Evolutionary conservation across 2,888 invertebrate species (phyloP), one percentile per base, ranked within the genome.

Genomic region (Tenthredo mesomela): DNA sequence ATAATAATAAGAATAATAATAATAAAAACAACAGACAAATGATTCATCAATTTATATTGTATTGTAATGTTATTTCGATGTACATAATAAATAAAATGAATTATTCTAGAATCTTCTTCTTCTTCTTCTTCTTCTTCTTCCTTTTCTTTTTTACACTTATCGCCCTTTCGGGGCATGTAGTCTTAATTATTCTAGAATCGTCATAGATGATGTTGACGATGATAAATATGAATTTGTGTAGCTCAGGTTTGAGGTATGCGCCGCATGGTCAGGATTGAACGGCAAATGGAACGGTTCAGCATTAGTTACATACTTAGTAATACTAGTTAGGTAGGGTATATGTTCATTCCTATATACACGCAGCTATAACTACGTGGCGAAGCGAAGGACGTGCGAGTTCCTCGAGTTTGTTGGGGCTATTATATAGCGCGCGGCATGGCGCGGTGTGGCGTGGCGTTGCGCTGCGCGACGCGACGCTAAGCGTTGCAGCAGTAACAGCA

Each of bases 381-480:
- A 67, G 67, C 67, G 67, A 67, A 67, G 67, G 67, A 67, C 67
- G 67, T 47, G 73, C 73, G 73, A 73, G 47, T 47, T 73, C 73
- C 73, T 73, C 43, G 73, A 43, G 43, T 73, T 73, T 47, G 73
- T 73, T 73, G 43, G 73, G 43, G 73, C 21, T 25, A 7, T n/a
- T n/a, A n/a, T n/a, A n/a, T n/a, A n/a, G n/a, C n/a, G n/a, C n/a
- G n/a, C n/a, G n/a, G n/a, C n/a, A n/a, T n/a, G n/a, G n/a, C n/a
- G n/a, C n/a, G n/a, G 6, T 5, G 7, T 2, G 18, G 12, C 70
- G 40, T 43, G 18, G 33, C 33, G 33, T 33, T 2, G 37, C 37
- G 7, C 21, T 21, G 21, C 73, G 40, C 29, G 29, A 4, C 33
- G 4, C 4, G 33, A 15, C 29, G 29, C 71, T 21, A 12, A 5